phyloP scores from a whole-genome alignment of 2,888 invertebrate genomes.

The Xestia rhomboidea region DNA sequence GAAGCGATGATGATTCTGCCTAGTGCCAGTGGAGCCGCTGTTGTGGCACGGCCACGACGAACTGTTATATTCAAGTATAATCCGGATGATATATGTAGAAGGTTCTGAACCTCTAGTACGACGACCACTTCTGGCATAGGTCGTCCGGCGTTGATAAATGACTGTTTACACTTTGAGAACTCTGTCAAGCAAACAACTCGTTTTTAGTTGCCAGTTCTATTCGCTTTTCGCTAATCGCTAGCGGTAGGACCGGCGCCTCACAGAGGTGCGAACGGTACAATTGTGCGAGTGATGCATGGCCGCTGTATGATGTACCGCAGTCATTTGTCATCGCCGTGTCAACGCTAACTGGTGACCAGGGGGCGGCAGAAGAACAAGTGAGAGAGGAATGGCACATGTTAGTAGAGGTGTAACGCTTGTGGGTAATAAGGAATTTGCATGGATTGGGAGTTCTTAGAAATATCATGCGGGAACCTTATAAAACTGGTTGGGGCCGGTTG shows the following conservation, averaged over 20 bases:
- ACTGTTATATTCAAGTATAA: neutral
- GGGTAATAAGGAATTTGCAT: neutral
- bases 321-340: slow-evolving; percentile 54
- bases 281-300: slow-evolving; percentile 49
- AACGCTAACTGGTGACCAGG: neutral
- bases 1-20: neutral
- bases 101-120: neutral
- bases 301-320: slow-evolving; percentile 48
- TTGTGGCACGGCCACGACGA: neutral
- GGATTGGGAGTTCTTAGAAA: neutral
- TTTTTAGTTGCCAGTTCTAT: no score
- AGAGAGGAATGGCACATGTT: neutral
- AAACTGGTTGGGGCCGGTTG: neutral
- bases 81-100: neutral
- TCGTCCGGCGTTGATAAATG: neutral
- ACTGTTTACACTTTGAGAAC: no score
- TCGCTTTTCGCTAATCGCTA: neutral
- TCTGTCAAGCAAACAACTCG: no score
- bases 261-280: slow-evolving; percentile 36
- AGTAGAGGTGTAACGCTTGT: neutral
- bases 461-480: neutral
- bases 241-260: neutral
- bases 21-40: neutral
- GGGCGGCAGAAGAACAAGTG: slow-evolving; percentile 4
- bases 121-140: neutral